Conservation (phyloP, 2,113 vertebrate species). For the Ictalurus punctatus region DNA sequence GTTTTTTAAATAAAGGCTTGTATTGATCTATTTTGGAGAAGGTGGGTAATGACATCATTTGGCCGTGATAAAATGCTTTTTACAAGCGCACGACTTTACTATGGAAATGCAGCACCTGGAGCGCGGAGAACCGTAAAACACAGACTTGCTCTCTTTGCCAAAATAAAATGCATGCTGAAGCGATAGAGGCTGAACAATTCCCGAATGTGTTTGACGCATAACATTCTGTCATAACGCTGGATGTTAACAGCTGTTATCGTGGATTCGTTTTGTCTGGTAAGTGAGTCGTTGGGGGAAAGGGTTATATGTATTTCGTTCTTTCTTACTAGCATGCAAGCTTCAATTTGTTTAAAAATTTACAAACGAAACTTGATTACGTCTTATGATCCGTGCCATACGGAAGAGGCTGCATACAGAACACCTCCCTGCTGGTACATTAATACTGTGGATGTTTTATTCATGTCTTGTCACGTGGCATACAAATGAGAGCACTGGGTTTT, state of each 20-base stretch:
- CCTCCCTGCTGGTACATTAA: conserved; percentile 20
- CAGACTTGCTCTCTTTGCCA: conserved; percentile 20
- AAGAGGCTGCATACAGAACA: conserved; percentile 13
- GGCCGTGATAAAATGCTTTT: conserved; percentile 47
- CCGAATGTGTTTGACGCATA: conserved; percentile 2
- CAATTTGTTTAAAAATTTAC: conserved; percentile 46
- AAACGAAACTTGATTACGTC: conserved; percentile 35
- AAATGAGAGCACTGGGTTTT: not conserved
- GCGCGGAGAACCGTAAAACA: conserved; percentile 42
- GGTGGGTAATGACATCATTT: conserved; percentile 56
- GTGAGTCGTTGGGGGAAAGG: not conserved
- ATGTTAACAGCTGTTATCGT: conserved; percentile 2
- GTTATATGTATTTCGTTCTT: not conserved
- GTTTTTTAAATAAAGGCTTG: conserved; percentile 35
- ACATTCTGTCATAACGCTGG: not conserved
- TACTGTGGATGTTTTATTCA: conserved; percentile 8
- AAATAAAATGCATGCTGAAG: conserved; percentile 31
- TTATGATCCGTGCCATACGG: conserved; percentile 22
- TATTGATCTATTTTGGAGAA: conserved; percentile 44
- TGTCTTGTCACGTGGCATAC: conserved; percentile 24
- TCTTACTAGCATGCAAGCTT: not conserved
- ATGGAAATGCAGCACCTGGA: conserved; percentile 49
- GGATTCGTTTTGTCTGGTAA: not conserved
- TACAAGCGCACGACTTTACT: conserved; percentile 46
- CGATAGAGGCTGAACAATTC: conserved; percentile 7